Conservation (phyloP, 2,888 invertebrate species). For the Lamproptera curius region DNA sequence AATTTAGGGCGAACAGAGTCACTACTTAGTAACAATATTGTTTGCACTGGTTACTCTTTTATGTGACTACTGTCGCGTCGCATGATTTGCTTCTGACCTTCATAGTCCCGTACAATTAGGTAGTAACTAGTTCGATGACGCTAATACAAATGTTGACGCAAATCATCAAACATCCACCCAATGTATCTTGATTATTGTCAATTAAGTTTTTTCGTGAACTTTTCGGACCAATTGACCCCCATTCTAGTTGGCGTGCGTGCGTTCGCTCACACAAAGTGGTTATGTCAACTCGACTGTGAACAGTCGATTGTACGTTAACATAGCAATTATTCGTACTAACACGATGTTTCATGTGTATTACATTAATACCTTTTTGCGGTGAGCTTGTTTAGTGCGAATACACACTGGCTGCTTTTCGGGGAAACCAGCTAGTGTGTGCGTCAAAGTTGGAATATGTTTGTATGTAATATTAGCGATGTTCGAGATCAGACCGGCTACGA, state of each 20-base stretch:
- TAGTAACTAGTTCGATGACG: slow-evolving; percentile 35
- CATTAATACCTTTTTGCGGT: slow-evolving; percentile 8
- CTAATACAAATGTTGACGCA: slow-evolving; percentile 57
- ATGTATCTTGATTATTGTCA: slow-evolving; percentile 61
- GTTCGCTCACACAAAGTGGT: slow-evolving; percentile 38
- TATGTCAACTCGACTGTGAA: neutral
- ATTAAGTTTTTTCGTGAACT: slow-evolving; percentile 60
- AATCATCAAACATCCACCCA: slow-evolving; percentile 44
- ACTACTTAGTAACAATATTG: too few relatives aligned
- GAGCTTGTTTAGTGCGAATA: slow-evolving; percentile 1
- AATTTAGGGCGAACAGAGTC: too few relatives aligned
- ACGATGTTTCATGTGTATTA: slow-evolving; percentile 9
- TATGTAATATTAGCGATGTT: slow-evolving; percentile 1
- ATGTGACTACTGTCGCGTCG: neutral
- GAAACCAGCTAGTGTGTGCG: too few relatives aligned
- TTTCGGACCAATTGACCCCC: slow-evolving; percentile 63
- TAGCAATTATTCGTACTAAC: too few relatives aligned
- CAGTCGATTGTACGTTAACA: neutral
- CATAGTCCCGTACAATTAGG: slow-evolving; percentile 16
- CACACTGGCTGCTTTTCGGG: neutral
- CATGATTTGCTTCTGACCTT: slow-evolving; percentile 17
- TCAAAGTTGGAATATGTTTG: slow-evolving; percentile 6
- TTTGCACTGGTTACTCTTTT: neutral
- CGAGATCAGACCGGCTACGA: slow-evolving; percentile 1
- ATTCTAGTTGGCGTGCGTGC: slow-evolving; percentile 47